phyloP scores from a whole-genome alignment of 2,113 vertebrate species.

The Tragelaphus scriptus region DNA sequence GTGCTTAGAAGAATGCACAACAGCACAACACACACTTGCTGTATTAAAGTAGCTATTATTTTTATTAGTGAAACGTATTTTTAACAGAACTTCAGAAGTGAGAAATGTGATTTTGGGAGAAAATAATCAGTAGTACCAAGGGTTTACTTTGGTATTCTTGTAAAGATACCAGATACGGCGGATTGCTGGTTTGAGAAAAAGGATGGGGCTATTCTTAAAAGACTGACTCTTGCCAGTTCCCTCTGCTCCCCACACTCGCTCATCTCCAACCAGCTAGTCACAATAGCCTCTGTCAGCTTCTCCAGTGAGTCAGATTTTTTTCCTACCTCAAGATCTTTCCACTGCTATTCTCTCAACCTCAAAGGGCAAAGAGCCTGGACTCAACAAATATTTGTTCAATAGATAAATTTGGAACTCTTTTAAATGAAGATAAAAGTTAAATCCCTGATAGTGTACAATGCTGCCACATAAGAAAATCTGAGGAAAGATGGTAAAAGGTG shows the following conservation, averaged over 20 bases:
- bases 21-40: neutral
- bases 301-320: neutral
- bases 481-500: neutral
- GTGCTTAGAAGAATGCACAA: neutral
- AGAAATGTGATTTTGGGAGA: neutral
- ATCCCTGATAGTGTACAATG: neutral
- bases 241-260: neutral
- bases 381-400: neutral
- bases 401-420: neutral
- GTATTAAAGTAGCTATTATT: neutral
- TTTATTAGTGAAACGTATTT: neutral
- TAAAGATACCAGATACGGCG: neutral
- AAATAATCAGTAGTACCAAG: neutral
- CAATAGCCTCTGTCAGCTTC: neutral
- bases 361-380: neutral
- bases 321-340: neutral
- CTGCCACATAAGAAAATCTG: neutral
- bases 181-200: neutral
- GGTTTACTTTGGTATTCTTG: neutral
- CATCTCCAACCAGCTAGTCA: neutral
- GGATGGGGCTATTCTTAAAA: neutral
- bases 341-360: neutral
- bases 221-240: neutral
- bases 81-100: conserved; percentile 7
- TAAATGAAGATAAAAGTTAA: neutral